Conservation (phyloP, 2,888 invertebrate genomes). For the Salticus scenicus region DNA sequence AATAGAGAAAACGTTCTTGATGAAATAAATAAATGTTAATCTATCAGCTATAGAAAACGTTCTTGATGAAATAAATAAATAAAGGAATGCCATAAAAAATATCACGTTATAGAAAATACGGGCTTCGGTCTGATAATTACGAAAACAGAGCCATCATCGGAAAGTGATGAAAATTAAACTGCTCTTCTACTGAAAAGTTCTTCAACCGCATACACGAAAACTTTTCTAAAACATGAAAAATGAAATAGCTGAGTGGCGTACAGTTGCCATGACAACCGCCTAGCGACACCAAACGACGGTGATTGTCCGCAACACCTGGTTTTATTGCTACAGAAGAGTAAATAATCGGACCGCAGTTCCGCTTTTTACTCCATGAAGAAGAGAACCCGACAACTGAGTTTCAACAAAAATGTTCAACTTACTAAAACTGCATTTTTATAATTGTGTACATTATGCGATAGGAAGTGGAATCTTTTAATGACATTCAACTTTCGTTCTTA, state of each 20-base stretch:
- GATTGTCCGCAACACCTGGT: constrained; percentile 60
- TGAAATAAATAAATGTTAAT: too few species aligned
- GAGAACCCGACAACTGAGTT: constrained; percentile 25
- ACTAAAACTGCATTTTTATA: too few species aligned
- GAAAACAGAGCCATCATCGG: neutral
- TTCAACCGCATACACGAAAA: constrained; percentile 27
- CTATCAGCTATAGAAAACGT: too few species aligned
- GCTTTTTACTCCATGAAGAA: constrained; percentile 32
- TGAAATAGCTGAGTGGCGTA: neutral
- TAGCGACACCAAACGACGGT: constrained; percentile 19
- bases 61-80: too few species aligned
- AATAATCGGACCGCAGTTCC: constrained; percentile 60
- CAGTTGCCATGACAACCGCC: constrained; percentile 50
- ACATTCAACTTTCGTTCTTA: too few species aligned
- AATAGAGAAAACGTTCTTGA: too few species aligned
- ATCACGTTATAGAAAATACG: constrained; percentile 3
- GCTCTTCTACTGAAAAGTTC: constrained; percentile 29
- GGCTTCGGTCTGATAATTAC: constrained; percentile 8
- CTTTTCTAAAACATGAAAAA: constrained; percentile 32
- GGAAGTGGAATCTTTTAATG: too few species aligned
- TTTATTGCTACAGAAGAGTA: constrained; percentile 46
- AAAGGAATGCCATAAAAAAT: neutral
- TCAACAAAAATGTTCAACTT: too few species aligned
- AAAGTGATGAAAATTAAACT: constrained; percentile 49
- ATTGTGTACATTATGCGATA: too few species aligned